Percentiles rank a stretch among this genome's conserved stretches.
Evolutionary conservation across 2,888 invertebrate genomes (phyloP).

Genomic region (Lathronympha strigana): DNA sequence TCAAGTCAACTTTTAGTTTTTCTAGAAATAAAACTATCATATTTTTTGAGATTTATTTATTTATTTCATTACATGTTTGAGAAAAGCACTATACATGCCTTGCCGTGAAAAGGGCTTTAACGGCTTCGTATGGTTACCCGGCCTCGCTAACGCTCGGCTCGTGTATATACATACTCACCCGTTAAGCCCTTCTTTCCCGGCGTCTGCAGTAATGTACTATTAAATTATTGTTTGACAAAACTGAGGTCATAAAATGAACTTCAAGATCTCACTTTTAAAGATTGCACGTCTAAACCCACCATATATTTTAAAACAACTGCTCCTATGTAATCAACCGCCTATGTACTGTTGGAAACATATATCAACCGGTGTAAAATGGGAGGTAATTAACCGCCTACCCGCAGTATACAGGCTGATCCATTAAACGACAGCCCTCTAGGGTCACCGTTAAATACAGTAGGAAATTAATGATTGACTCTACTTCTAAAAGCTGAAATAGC

Average conservation of each 20-base stretch:
- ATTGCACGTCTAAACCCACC: neutral
- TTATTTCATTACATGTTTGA: no score
- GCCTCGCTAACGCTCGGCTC: no score
- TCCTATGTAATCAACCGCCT: neutral
- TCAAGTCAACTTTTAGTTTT: no score
- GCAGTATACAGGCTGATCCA: slow-evolving; percentile 54
- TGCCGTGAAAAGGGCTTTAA: no score
- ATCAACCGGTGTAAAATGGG: slow-evolving; percentile 34
- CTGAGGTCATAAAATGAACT: neutral
- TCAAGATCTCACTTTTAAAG: neutral
- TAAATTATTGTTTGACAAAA: no score
- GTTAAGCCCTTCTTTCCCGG: no score
- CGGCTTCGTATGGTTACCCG: no score
- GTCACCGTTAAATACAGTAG: slow-evolving; percentile 64
- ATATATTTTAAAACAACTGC: slow-evolving; percentile 46
- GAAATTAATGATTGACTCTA: slow-evolving; percentile 63
- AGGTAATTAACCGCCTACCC: slow-evolving; percentile 43
- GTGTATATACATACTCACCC: no score
- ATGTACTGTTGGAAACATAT: slow-evolving; percentile 20
- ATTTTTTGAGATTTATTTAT: no score
- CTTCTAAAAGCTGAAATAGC: slow-evolving; percentile 56
- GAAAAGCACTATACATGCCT: no score
- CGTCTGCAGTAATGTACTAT: no score
- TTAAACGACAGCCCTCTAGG: slow-evolving; percentile 64
- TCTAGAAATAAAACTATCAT: no score